Evolutionary conservation across 2,797 vertebrate species (phyloP).

Genomic region (Arrhamphus sclerolepis): DNA sequence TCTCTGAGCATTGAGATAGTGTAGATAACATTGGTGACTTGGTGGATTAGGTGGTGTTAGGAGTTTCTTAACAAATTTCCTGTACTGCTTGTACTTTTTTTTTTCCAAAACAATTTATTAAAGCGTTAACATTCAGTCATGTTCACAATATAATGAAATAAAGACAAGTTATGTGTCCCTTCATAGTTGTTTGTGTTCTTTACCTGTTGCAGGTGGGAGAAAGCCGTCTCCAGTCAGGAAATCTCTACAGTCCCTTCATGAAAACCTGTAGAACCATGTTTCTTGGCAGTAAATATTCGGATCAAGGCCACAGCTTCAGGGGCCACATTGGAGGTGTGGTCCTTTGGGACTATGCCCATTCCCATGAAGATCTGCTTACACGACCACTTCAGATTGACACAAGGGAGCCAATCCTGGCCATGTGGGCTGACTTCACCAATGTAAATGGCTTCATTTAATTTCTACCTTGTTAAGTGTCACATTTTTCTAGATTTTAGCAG

Average conservation of each 20-base stretch:
- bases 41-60: too few relatives aligned
- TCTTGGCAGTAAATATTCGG: slow-evolving; percentile 88
- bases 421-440: slow-evolving; percentile 81
- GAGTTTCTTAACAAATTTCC: background rate
- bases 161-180: background rate
- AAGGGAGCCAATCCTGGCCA: slow-evolving; percentile 56
- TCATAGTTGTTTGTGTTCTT: background rate
- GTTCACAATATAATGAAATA: too few relatives aligned
- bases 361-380: slow-evolving; percentile 81
- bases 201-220: slow-evolving; percentile 77
- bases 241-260: slow-evolving; percentile 91
- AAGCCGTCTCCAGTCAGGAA: slow-evolving; percentile 82
- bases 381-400: slow-evolving; percentile 51
- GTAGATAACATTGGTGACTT: too few relatives aligned
- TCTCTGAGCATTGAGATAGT: too few relatives aligned
- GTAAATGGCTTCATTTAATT: slow-evolving; percentile 48
- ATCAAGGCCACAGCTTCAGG: slow-evolving; percentile 81
- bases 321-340: slow-evolving; percentile 85
- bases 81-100: background rate
- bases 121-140: too few relatives aligned
- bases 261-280: slow-evolving; percentile 89
- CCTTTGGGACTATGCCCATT: slow-evolving; percentile 82
- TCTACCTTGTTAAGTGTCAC: background rate
- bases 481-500: background rate
- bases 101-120: background rate